Conservation (phyloP, 2,888 invertebrate genomes). For the Hecatera dysodea region DNA sequence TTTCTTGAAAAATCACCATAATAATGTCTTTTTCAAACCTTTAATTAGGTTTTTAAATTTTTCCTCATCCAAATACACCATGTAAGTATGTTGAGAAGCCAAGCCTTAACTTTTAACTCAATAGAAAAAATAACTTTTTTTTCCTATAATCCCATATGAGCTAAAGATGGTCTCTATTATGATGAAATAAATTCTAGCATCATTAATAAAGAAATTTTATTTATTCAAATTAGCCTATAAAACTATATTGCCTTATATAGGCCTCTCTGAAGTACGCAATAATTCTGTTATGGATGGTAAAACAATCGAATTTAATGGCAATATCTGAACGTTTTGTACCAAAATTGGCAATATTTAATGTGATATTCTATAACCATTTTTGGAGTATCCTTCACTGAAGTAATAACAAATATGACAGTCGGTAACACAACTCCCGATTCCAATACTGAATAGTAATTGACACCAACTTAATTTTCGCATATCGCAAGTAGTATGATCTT, state of each 20-base stretch:
- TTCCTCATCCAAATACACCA: too few relatives aligned
- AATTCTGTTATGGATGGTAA: neutral
- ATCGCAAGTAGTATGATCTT: neutral
- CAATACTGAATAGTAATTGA: neutral
- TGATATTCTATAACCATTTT: conserved; percentile 4
- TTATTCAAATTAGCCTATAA: conserved; percentile 26
- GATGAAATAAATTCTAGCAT: neutral
- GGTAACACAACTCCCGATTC: neutral
- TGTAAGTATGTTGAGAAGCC: conserved; percentile 15
- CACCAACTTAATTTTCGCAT: neutral
- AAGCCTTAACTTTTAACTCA: neutral
- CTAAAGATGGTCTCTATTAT: neutral
- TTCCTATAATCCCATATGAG: neutral
- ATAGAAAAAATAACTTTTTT: neutral
- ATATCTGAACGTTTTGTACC: conserved; percentile 12
- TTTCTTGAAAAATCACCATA: too few relatives aligned
- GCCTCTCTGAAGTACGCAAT: neutral
- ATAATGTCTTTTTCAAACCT: too few relatives aligned
- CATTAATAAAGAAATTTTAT: conserved; percentile 16
- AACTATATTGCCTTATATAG: conserved; percentile 8
- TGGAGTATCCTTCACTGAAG: neutral
- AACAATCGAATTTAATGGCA: neutral
- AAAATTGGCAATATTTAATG: conserved; percentile 9
- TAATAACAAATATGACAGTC: neutral
- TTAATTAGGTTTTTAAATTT: too few relatives aligned